These are phyloP conservation scores for Druceiella hillmani DNA, from an alignment of 2,888 invertebrate species.

Conservation along the genomic window DNA sequence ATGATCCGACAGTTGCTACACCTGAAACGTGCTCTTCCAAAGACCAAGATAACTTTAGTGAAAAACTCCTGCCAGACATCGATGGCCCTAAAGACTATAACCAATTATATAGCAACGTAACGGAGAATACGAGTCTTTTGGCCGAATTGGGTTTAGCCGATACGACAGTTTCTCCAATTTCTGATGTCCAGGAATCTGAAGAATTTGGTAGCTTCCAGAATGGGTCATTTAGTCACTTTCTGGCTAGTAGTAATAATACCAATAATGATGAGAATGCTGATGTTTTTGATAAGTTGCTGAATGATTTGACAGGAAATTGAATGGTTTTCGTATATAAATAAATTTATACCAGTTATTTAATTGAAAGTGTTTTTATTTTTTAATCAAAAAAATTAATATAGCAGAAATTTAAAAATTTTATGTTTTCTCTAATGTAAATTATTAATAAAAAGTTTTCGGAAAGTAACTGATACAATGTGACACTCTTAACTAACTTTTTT, in stretches of 20 bases:
- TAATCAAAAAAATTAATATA: no score
- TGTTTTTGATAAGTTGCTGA: constrained; percentile 42
- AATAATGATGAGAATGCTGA: constrained; percentile 33
- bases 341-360: no score
- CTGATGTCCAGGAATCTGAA: no score
- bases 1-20: no score
- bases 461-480: no score
- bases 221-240: constrained; percentile 34
- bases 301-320: constrained; percentile 29
- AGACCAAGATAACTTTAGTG: constrained; percentile 34
- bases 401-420: no score
- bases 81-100: constrained; percentile 15
- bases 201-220: constrained; percentile 48
- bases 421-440: no score
- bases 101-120: constrained; percentile 21
- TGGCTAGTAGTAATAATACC: constrained; percentile 26
- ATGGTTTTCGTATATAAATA: not conserved
- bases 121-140: constrained; percentile 41
- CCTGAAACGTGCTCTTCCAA: no score
- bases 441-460: no score
- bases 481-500: no score
- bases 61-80: constrained; percentile 38
- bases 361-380: no score
- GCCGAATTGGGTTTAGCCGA: constrained; percentile 55
- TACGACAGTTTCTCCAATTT: constrained; percentile 31